phyloP scores from a whole-genome alignment of 2,797 vertebrate genomes.

The Protosalanx chinensis region DNA sequence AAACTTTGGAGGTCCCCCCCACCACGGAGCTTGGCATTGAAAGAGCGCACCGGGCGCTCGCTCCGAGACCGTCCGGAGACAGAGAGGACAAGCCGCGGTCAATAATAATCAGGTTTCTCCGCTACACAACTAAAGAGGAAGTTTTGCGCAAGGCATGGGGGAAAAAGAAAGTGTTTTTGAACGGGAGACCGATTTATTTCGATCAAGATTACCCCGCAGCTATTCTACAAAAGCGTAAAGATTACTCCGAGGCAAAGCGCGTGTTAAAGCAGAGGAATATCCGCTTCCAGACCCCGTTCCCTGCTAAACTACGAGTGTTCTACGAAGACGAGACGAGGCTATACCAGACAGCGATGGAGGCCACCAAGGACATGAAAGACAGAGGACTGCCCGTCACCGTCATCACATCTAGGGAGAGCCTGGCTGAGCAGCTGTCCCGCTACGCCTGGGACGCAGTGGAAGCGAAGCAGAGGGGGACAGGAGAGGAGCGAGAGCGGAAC shows the following conservation, averaged over 20 bases:
- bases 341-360: conserved; percentile 20
- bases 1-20: conserved; percentile 18
- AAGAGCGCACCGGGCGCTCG: conserved; percentile 1
- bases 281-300: conserved; percentile 13
- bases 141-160: conserved; percentile 7
- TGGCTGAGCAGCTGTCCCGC: conserved; percentile 17
- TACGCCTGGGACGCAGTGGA: background rate
- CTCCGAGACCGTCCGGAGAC: background rate
- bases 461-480: background rate
- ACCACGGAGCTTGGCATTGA: background rate
- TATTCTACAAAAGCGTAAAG: conserved; percentile 12
- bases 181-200: conserved; percentile 20
- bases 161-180: conserved; percentile 23
- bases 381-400: conserved; percentile 17
- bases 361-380: conserved; percentile 17
- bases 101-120: conserved; percentile 28
- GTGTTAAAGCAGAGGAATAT: conserved; percentile 24
- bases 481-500: conserved; percentile 1
- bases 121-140: conserved; percentile 22
- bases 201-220: conserved; percentile 16
- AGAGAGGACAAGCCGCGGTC: conserved; percentile 8
- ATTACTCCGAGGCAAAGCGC: conserved; percentile 23
- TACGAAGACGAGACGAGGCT: conserved; percentile 7
- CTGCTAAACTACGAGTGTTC: conserved; percentile 23
- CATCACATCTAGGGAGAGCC: conserved; percentile 25